Evolutionary conservation across 2,797 vertebrate genomes (phyloP), one percentile per base, ranked within the genome.

Genomic region (Rhinogobio ventralis): DNA sequence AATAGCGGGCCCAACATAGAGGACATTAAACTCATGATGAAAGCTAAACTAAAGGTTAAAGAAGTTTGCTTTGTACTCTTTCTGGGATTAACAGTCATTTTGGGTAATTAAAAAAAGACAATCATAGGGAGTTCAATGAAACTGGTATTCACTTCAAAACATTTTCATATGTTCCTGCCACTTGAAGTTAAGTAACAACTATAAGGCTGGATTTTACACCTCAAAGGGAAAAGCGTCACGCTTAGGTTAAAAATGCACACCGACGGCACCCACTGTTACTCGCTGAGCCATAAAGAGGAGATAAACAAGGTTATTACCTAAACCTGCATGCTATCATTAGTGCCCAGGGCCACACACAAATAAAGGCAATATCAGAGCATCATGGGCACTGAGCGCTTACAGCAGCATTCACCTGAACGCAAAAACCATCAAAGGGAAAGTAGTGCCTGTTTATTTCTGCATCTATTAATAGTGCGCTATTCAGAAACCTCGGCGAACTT

Each of bases 181-280:
- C 88, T 91, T 91, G 86, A 88, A 81, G 62, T 83, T 89, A 88
- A 82, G 62, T 83, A 88, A 88, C 66, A 90, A 89, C 90, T 87
- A 42, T 42, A 81, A 87, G 53, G 55, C 17, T 20, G 33, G 53
- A 60, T 88, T 91, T 92, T 90, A 86, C 86, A 91, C 87, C 88
- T 91, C 89, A 93, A 92, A 93, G 84, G 86, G 75, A 79, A 78
- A 60, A 67, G 81, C 69, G 79, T 80, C 74, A 81, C 57, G 20
- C 73, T 82, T 66, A 73, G 68, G 73, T 69, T 86, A 69, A 82
- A 83, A 90, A 89, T 80, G 82, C 76, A 78, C 13, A 57, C 81
- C 25, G 74, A 72, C 30, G 30, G 20, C 33, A 17, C 82, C 81
- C 78, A 83, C 45, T 66, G 84, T 79, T 78, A 79, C 66, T 85